Base-by-base conservation (phyloP, 1,140 invertebrate genomes). In the Phortica variegata region DNA sequence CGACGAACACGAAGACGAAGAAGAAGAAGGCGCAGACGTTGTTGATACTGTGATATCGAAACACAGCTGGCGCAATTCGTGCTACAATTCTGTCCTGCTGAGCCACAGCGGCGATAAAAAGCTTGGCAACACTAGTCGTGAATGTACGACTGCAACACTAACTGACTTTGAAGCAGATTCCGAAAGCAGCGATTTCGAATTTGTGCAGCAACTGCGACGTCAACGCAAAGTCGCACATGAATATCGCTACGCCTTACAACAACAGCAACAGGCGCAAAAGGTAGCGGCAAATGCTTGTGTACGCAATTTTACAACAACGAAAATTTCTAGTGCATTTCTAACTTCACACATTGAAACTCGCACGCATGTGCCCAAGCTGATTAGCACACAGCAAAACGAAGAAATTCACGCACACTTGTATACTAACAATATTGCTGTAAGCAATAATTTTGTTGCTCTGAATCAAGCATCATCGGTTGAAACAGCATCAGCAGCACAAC, bases 101-200 rank as follows among this genome's bases (percentile, higher is more conserved):
- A 26, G 32, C 54, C 10, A 33, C 34, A 36, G 42, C 48, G 26
- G 17, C 43, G 23, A 12, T 19, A 16, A 31, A 33, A 33, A 44
- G 18, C 26, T 21, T 53, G 42, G 23, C 10, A 26, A 26, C 23
- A 6, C 23, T 26, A 10, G 23, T 26, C 5, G 23, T 18, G n/a
- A 16, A n/a, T 36, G 33, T 21, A 3, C 12, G 33, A 16, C 48
- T 20, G 54, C 65, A 13, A 73, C 62, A 1, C 39, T 73, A 29
- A 70, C 65, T 47, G 74, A 74, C 41, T 76, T 76, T 18, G 74
- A 76, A 46, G 74, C 74, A 4, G 74, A 76, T 38, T 76, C 74
- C 5, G 74, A 76, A 57, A 73, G 69, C 44, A 73, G 69, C 47
- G 73, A 76, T 47, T 58, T 60, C 40, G 74, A 76, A 53, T 57